Conservation (phyloP, 1,140 invertebrate genomes). For the Drosophila sucinea region DNA sequence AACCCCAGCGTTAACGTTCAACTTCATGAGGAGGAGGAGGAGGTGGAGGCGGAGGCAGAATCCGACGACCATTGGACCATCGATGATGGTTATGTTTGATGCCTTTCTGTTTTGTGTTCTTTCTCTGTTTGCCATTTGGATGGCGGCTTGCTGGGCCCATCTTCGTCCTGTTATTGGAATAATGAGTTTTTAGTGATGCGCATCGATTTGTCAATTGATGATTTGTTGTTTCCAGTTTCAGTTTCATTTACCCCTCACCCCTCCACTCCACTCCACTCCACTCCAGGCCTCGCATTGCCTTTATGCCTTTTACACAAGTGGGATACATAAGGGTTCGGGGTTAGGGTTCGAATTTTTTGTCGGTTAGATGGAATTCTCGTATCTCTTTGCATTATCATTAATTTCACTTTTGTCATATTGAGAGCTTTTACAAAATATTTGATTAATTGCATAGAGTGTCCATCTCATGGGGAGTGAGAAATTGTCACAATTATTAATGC, state of each 20-base stretch:
- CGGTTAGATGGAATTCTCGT: constrained; percentile 15
- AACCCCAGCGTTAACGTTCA: constrained; percentile 40
- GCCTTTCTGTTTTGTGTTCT: background rate
- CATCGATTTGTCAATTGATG: constrained; percentile 76
- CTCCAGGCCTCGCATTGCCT: constrained; percentile 16
- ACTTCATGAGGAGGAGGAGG: constrained; percentile 26
- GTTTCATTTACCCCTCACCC: background rate
- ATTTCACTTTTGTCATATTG: constrained; percentile 69
- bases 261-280: too few species aligned
- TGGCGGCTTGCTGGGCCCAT: constrained; percentile 20
- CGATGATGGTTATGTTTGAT: constrained; percentile 59
- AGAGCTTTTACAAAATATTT: constrained; percentile 51
- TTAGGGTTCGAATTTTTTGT: background rate
- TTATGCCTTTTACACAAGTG: constrained; percentile 18
- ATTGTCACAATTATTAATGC: constrained; percentile 65
- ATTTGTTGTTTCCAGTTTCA: constrained; percentile 65
- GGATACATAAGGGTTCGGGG: background rate
- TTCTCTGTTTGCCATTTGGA: constrained; percentile 5
- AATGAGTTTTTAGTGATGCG: constrained; percentile 75
- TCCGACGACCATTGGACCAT: constrained; percentile 15
- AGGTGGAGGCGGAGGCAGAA: constrained; percentile 35
- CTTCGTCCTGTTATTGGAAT: constrained; percentile 67
- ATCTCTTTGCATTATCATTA: constrained; percentile 48
- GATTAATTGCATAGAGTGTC: constrained; percentile 46
- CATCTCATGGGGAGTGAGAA: constrained; percentile 59